phyloP scores from a whole-genome alignment of 2,113 vertebrate genomes.

The Hyperoodon ampullatus region DNA sequence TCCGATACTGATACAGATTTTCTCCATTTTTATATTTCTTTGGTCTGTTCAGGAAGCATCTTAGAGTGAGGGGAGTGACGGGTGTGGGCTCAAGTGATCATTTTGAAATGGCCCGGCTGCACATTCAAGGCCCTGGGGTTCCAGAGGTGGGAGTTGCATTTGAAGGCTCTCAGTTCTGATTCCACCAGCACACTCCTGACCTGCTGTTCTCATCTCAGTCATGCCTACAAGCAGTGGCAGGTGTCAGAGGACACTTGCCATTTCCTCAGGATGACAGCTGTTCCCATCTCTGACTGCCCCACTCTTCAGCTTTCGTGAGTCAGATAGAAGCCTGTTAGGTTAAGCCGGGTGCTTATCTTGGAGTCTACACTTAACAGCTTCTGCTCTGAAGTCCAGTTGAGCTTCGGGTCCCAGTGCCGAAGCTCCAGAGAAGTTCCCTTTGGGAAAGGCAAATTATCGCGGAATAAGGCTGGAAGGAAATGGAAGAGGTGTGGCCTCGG shows the following conservation, averaged over 20 bases:
- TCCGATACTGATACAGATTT: neutral
- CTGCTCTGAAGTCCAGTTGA: neutral
- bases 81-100: neutral
- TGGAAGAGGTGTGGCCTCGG: neutral
- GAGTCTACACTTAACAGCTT: neutral
- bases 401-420: neutral
- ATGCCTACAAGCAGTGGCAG: neutral
- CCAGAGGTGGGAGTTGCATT: too few species aligned
- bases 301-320: neutral
- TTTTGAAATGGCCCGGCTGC: neutral
- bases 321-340: neutral
- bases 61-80: neutral
- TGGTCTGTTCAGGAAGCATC: neutral
- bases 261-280: neutral
- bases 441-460: neutral
- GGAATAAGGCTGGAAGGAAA: neutral
- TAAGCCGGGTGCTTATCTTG: neutral
- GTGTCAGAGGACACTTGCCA: neutral
- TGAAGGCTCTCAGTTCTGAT: neutral
- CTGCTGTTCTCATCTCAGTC: neutral
- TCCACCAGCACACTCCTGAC: neutral
- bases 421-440: neutral
- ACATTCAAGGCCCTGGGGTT: too few species aligned
- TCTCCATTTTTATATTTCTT: neutral
- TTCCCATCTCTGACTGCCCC: neutral